Evolutionary conservation across 2,888 invertebrate species (phyloP), one percentile per base, ranked within the genome.

Genomic region (Zonitis immaculata): DNA sequence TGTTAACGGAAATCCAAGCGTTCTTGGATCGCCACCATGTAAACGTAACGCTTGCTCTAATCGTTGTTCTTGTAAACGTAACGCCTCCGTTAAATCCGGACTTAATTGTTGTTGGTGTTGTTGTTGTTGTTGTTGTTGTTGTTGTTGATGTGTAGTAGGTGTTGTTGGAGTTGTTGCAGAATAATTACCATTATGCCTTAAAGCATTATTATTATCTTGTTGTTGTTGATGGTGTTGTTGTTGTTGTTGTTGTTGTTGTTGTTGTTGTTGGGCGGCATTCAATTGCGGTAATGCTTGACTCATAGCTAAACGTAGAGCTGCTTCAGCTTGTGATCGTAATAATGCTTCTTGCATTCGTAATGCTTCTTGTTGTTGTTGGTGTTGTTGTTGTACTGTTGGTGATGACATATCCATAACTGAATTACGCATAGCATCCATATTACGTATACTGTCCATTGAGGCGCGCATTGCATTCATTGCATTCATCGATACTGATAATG

Each of bases 241-340:
- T n/a, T n/a, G n/a, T n/a, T n/a, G n/a, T n/a, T n/a, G n/a, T n/a
- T n/a, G n/a, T n/a, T n/a, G n/a, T n/a, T n/a, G n/a, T n/a, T n/a
- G n/a, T n/a, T n/a, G n/a, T 54, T 78, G 76, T 54, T 67, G 67
- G 54, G 75, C 74, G 53, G 75, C 75, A 60, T 76, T 76, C 28
- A 76, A 67, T 57, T 75, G 75, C 22, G 76, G 75, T 60, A 76
- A 62, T 67, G 79, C 74, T 65, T 88, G 88, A 7, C 84, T 84
- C 60, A 91, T 91, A 28, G 91, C 92, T 53, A 92, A 75, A 66
- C 92, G 80, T 30, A 93, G 78, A 6, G 88, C 88, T 0, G 91
- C 91, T 73, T 92, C 92, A 0, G 91, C 91, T 69, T 93, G 92
- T 63, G 89, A 89, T 69, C 92, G 80, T 18, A 93, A 77, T 47